Evolutionary conservation across 2,888 invertebrate genomes (phyloP), one percentile per base, ranked within the genome.

Genomic region (Morpho deidamia): DNA sequence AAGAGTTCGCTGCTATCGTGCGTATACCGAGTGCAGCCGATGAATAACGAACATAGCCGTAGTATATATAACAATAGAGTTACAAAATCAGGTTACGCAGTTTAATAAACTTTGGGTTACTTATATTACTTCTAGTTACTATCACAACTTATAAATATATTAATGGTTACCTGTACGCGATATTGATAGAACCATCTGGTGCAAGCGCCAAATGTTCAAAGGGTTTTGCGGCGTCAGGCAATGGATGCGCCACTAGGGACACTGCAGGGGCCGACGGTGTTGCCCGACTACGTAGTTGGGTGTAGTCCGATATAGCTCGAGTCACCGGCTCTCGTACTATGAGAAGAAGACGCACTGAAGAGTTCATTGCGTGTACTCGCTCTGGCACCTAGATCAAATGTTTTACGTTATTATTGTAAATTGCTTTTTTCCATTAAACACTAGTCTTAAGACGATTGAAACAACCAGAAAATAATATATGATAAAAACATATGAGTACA

Each of bases 271-370:
- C 92, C 8, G 94, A 94, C 1, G 95, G 94, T 38, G 95, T 94
- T 23, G 95, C 94, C 72, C 96, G 95, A 67, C 95, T 95, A 61
- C 95, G 92, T 67, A 98, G 91, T 83, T 99, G 98, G 12, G 97
- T 96, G 87, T 98, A 99, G 91, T 99, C 99, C 10, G 98, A 99
- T 71, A 99, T 96, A 49, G 98, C 96, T 53, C 99, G 92, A 11
- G 96, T 97, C 52, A 99, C 97, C 3, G 99, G 99, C 81, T 99
- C 97, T 10, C 99, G 92, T 14, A 99, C 96, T 71, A 99, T 97
- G 66, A 99, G 91, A 60, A 99, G 92, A 56, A 99, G 90, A 69
- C 97, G 96, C 58, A 98, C 94, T 74, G 95, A 95, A 8, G 95
- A 93, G 90, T 99, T 98, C 97, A 99, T 97, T 56, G 96, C 95